Evolutionary conservation across 1,140 invertebrate genomes (phyloP).

Genomic region (Ctenoplectra terminalis): DNA sequence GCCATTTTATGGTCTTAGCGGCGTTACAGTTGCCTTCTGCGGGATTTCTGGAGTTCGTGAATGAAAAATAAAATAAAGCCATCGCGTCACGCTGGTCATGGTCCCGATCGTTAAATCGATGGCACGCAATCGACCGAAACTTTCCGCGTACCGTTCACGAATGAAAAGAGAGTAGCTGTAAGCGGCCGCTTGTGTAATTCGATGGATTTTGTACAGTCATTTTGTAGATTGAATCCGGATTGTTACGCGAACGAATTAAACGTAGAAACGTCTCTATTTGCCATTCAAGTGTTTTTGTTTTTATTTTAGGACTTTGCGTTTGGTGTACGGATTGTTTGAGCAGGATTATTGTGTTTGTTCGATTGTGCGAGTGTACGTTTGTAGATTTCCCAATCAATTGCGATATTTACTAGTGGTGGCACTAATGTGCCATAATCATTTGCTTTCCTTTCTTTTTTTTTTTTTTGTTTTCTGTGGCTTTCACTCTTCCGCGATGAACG

Average conservation of each 20-base stretch:
- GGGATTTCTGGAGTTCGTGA: background rate
- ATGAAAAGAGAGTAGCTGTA: constrained; percentile 21
- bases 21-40: constrained; percentile 15
- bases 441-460: too few relatives aligned
- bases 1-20: constrained; percentile 38
- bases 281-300: background rate
- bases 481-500: too few relatives aligned
- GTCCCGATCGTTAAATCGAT: constrained; percentile 29
- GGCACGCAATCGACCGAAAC: constrained; percentile 25
- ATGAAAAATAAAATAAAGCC: constrained; percentile 42
- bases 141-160: background rate
- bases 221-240: constrained; percentile 24
- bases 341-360: too few relatives aligned
- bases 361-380: too few relatives aligned
- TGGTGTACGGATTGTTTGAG: too few relatives aligned
- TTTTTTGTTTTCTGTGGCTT: too few relatives aligned
- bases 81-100: too few relatives aligned
- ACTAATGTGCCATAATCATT: too few relatives aligned
- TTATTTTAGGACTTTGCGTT: too few relatives aligned
- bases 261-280: constrained; percentile 10
- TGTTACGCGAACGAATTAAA: background rate
- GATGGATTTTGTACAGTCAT: constrained; percentile 18
- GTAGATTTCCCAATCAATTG: too few relatives aligned
- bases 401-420: too few relatives aligned
- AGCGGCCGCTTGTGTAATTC: constrained; percentile 9